These are phyloP conservation scores for Arremon aurantiirostris DNA, from an alignment of 2,797 vertebrate genomes.

Conservation along the genomic window DNA sequence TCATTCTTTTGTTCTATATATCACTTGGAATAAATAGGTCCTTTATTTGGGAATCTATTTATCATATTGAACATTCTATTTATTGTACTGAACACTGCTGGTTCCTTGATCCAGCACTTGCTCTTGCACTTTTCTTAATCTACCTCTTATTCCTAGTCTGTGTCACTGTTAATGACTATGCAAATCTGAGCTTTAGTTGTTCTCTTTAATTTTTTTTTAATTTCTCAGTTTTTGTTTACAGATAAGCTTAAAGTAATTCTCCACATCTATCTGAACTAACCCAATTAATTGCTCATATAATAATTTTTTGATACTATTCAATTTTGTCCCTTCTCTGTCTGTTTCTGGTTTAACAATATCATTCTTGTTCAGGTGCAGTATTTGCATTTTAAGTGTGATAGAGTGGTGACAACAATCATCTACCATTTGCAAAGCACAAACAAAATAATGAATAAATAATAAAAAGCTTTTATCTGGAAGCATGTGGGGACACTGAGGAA, in stretches of 20 bases:
- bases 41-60: neutral
- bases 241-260: neutral
- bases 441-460: neutral
- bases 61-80: neutral
- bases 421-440: neutral
- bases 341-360: neutral
- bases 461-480: neutral
- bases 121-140: neutral
- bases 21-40: neutral
- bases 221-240: neutral
- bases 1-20: neutral
- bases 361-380: neutral
- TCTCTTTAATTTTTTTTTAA: neutral
- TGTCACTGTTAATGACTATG: neutral
- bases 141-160: neutral
- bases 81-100: neutral
- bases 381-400: neutral
- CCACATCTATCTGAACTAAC: neutral
- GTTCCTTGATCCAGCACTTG: neutral
- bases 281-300: neutral
- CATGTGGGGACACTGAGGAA: neutral
- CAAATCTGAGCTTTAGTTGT: neutral
- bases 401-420: neutral
- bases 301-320: neutral
- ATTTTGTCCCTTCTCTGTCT: neutral